phyloP scores from a whole-genome alignment of 2,113 vertebrate genomes.

The Arothron firmamentum region DNA sequence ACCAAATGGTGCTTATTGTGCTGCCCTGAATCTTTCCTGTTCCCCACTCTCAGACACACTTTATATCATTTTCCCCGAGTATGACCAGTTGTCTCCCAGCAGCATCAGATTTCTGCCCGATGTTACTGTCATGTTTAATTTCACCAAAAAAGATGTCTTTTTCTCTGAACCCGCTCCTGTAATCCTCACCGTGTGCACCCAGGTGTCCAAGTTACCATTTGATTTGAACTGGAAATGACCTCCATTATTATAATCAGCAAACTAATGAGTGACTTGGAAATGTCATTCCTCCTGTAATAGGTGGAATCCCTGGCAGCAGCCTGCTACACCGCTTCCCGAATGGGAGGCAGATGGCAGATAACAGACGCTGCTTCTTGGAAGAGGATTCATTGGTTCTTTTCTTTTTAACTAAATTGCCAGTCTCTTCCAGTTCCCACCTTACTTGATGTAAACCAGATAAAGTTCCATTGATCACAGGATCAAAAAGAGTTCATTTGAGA shows the following conservation, averaged over 20 bases:
- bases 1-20: too few species aligned
- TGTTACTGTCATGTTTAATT: slow-evolving; percentile 55
- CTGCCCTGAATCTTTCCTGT: too few species aligned
- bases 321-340: slow-evolving; percentile 86
- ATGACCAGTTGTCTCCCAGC: slow-evolving; percentile 1
- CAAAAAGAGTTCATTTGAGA: too few species aligned
- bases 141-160: slow-evolving; percentile 24
- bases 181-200: slow-evolving; percentile 67
- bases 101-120: slow-evolving; percentile 13
- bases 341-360: slow-evolving; percentile 82
- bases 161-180: slow-evolving; percentile 17
- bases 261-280: slow-evolving; percentile 85
- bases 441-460: too few species aligned
- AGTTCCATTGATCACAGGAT: too few species aligned
- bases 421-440: too few species aligned
- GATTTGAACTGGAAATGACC: slow-evolving; percentile 87
- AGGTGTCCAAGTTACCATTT: slow-evolving; percentile 84
- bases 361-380: slow-evolving; percentile 11
- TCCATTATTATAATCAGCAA: slow-evolving; percentile 95
- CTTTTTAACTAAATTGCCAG: too few species aligned
- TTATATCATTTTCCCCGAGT: not conserved
- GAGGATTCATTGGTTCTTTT: not conserved
- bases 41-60: not conserved
- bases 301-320: slow-evolving; percentile 90
- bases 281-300: slow-evolving; percentile 82